Percentiles rank a stretch among this genome's conserved stretches.
These are phyloP conservation scores for Sinonovacula constricta DNA, from an alignment of 1,140 invertebrate genomes.

Conservation along the genomic window DNA sequence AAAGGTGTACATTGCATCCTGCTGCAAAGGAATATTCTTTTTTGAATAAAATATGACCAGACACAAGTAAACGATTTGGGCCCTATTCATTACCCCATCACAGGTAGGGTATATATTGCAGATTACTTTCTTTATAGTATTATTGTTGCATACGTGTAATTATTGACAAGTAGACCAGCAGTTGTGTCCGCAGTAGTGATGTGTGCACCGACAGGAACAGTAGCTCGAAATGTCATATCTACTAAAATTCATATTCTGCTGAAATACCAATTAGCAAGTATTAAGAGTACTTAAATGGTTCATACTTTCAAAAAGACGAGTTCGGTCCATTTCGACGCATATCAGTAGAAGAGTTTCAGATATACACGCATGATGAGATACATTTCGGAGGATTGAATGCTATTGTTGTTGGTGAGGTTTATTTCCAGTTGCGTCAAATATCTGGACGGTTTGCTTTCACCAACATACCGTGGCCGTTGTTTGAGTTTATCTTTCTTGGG, in stretches of 20 bases:
- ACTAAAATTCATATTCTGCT: conserved; percentile 33
- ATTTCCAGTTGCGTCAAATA: conserved; percentile 40
- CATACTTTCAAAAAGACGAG: background rate
- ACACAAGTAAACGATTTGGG: background rate
- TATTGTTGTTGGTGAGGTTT: conserved; percentile 47
- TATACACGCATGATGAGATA: conserved; percentile 28
- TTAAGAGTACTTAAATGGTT: conserved; percentile 10
- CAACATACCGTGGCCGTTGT: conserved; percentile 46
- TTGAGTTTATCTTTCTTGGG: conserved; percentile 46
- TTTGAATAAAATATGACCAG: conserved; percentile 5
- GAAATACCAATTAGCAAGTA: conserved; percentile 16
- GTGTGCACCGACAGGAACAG: conserved; percentile 50
- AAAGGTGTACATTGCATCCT: background rate
- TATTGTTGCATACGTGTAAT: conserved; percentile 29
- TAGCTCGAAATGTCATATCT: conserved; percentile 20
- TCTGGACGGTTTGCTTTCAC: conserved; percentile 28
- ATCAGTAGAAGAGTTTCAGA: conserved; percentile 43
- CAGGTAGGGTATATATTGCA: conserved; percentile 46
- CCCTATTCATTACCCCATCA: conserved; percentile 39
- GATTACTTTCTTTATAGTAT: conserved; percentile 21
- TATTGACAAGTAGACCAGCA: background rate
- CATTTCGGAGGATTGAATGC: conserved; percentile 52
- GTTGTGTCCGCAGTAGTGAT: conserved; percentile 31
- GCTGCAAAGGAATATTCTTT: background rate
- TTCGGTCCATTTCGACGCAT: conserved; percentile 25